These are phyloP conservation scores for Egretta garzetta DNA, from an alignment of 2,113 vertebrate genomes.

Conservation along the genomic window DNA sequence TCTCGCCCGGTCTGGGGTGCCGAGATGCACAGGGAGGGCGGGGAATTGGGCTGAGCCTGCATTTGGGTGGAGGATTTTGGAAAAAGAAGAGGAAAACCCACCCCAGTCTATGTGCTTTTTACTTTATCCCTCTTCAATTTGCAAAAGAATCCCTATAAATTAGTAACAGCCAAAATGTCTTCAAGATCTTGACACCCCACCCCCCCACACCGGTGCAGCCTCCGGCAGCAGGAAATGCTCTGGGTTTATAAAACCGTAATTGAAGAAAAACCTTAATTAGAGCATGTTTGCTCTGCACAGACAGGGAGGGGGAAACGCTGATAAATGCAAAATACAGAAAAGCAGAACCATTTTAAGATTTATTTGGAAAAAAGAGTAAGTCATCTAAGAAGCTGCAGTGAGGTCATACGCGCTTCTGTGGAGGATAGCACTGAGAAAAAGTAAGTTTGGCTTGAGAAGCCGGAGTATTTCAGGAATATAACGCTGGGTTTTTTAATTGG, in stretches of 20 bases:
- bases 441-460: neutral
- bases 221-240: neutral
- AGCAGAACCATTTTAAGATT: neutral
- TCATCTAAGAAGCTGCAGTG: neutral
- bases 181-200: neutral
- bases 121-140: neutral
- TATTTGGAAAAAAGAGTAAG: neutral
- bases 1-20: neutral
- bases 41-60: neutral
- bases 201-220: neutral
- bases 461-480: neutral
- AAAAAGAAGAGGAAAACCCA: neutral
- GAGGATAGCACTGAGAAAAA: neutral
- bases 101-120: neutral
- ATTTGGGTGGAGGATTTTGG: neutral
- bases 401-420: neutral
- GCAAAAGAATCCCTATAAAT: neutral
- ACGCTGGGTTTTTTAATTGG: neutral
- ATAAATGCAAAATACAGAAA: neutral
- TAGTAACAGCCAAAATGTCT: neutral
- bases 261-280: neutral
- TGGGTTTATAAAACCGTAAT: neutral
- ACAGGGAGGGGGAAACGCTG: neutral
- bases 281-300: neutral
- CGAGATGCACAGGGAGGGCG: rapidly evolving